phyloP scores from a whole-genome alignment of 2,797 vertebrate genomes.

The Coregonus ussuriensis region DNA sequence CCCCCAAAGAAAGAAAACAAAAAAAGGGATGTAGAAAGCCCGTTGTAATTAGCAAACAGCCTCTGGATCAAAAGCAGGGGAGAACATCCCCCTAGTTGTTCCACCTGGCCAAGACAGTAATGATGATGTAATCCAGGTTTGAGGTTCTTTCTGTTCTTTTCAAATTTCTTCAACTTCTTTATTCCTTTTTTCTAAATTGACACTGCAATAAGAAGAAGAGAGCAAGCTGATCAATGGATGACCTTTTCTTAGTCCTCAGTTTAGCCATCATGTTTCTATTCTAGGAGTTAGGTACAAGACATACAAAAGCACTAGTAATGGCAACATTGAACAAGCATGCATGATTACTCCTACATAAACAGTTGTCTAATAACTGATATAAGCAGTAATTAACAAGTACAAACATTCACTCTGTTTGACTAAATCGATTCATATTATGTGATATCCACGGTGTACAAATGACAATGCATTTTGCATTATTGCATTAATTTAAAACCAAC shows the following conservation, averaged over 20 bases:
- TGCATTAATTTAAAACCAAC: too few species aligned
- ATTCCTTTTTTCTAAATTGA: slow-evolving; percentile 6
- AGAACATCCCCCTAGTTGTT: slow-evolving; percentile 18
- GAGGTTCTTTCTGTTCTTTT: slow-evolving; percentile 3
- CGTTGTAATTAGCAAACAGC: slow-evolving; percentile 14
- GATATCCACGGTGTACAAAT: too few species aligned
- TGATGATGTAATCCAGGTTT: slow-evolving; percentile 3
- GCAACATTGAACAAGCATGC: too few species aligned
- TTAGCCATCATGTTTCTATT: not conserved
- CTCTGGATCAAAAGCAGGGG: slow-evolving; percentile 20
- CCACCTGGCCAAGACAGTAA: slow-evolving; percentile 5
- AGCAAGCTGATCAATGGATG: slow-evolving; percentile 5
- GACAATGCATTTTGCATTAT: too few species aligned
- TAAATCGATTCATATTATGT: too few species aligned
- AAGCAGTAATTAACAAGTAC: too few species aligned
- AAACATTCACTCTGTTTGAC: too few species aligned
- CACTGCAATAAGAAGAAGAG: slow-evolving; percentile 48
- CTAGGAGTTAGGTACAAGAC: not conserved
- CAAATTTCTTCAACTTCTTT: not conserved
- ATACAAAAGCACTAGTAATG: too few species aligned
- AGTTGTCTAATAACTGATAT: too few species aligned
- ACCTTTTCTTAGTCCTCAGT: not conserved
- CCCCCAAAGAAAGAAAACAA: too few species aligned
- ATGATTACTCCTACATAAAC: too few species aligned
- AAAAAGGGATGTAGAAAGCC: not conserved